Conservation (phyloP, 2,888 invertebrate species). For the Pelosia muscerda region DNA sequence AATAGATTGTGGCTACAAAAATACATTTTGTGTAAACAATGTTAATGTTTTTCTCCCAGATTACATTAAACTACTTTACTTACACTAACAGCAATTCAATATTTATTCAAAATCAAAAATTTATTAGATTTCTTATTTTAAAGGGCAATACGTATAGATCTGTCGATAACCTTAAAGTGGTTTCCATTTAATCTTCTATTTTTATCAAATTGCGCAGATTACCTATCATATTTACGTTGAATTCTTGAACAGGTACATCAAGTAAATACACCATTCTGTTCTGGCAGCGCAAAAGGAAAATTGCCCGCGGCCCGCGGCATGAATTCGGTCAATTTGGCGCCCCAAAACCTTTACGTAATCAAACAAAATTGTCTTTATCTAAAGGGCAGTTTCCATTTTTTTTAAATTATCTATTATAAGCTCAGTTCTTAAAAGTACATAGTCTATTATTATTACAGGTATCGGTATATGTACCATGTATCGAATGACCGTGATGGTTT, state of each 20-base stretch:
- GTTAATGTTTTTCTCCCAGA: not conserved
- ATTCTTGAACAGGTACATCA: slow-evolving; percentile 20
- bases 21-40: slow-evolving; percentile 26
- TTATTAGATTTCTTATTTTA: not conserved
- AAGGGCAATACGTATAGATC: no score
- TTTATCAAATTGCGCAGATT: not conserved
- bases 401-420: not conserved
- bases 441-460: no score
- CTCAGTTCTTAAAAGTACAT: not conserved
- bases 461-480: no score
- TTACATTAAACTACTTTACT: not conserved
- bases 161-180: not conserved
- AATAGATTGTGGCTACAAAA: not conserved
- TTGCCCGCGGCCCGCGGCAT: slow-evolving; percentile 41
- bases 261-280: slow-evolving; percentile 43
- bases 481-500: no score
- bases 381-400: not conserved
- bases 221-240: not conserved
- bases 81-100: not conserved
- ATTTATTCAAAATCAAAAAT: not conserved
- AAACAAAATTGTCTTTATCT: slow-evolving; percentile 44
- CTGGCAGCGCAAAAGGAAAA: slow-evolving; percentile 45
- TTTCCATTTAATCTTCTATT: not conserved
- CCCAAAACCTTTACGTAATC: slow-evolving; percentile 48
- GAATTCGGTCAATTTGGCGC: slow-evolving; percentile 52